Percentiles rank a stretch among this genome's conserved stretches.
Evolutionary conservation across 2,113 vertebrate genomes (phyloP).

Genomic region (Pteronura brasiliensis): DNA sequence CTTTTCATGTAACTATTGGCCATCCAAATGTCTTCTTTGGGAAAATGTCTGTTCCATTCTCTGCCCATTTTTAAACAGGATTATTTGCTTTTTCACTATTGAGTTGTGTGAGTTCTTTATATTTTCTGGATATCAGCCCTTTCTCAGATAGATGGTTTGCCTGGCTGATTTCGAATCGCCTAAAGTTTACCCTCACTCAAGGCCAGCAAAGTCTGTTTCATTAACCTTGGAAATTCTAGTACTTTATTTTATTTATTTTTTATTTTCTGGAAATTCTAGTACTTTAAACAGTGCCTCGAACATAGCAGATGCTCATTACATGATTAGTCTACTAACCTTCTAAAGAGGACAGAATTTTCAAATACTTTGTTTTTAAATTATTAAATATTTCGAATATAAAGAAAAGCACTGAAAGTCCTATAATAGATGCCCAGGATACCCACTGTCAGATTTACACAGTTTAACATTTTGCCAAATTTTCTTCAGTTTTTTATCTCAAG

Average conservation of each 20-base stretch:
- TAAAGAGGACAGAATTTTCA: not conserved
- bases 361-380: not conserved
- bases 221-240: not conserved
- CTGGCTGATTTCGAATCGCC: not conserved
- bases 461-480: not conserved
- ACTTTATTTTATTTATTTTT: not conserved
- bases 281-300: not conserved
- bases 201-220: not conserved
- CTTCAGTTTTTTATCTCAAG: conserved; percentile 12
- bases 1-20: not conserved
- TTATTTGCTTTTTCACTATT: not conserved
- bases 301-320: not conserved
- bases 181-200: not conserved
- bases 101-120: not conserved
- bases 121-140: not conserved
- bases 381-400: not conserved
- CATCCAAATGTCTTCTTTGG: not conserved
- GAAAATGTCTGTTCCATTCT: not conserved
- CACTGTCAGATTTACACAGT: not conserved
- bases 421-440: not conserved
- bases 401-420: not conserved
- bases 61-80: not conserved
- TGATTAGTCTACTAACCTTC: not conserved
- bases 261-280: not conserved
- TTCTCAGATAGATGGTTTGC: not conserved